A percentile compares a stretch with the other conserved stretches of the same genome.
Evolutionary conservation across 2,888 invertebrate species (phyloP).

Genomic region (Drosophila niveifrons): DNA sequence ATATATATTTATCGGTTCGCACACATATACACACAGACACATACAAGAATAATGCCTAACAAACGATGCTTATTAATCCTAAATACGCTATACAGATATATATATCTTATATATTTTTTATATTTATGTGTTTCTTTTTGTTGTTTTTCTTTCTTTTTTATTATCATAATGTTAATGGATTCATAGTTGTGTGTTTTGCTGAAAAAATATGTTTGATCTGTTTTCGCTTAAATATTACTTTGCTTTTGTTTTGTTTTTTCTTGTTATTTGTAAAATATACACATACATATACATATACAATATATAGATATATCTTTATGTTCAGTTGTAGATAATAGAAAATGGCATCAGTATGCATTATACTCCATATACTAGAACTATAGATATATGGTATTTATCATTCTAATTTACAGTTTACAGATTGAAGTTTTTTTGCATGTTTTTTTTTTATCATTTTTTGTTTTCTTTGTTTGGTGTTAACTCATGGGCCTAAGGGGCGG

Average conservation of each 20-base stretch:
- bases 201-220: constrained; percentile 78
- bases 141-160: constrained; percentile 26
- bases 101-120: constrained; percentile 43
- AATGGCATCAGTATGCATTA: constrained; percentile 48
- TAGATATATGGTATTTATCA: constrained; percentile 47
- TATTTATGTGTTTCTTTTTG: constrained; percentile 25
- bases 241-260: constrained; percentile 41
- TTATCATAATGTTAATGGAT: constrained; percentile 34
- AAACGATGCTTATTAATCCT: constrained; percentile 44
- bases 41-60: constrained; percentile 42
- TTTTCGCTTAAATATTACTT: constrained; percentile 66
- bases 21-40: constrained; percentile 61
- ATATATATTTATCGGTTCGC: constrained; percentile 19
- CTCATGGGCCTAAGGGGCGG: constrained; percentile 42
- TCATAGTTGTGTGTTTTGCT: constrained; percentile 46
- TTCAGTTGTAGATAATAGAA: constrained; percentile 72
- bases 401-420: constrained; percentile 53
- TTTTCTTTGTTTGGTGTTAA: constrained; percentile 31
- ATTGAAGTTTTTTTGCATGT: constrained; percentile 7
- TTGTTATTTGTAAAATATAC: constrained; percentile 76
- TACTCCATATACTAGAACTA: constrained; percentile 24
- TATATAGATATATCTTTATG: constrained; percentile 64
- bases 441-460: neutral
- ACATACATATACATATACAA: constrained; percentile 73
- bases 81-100: constrained; percentile 67